Percentiles rank a stretch among this genome's conserved stretches.
phyloP scores from a whole-genome alignment of 2,888 invertebrate species.

The Baccha elongata region DNA sequence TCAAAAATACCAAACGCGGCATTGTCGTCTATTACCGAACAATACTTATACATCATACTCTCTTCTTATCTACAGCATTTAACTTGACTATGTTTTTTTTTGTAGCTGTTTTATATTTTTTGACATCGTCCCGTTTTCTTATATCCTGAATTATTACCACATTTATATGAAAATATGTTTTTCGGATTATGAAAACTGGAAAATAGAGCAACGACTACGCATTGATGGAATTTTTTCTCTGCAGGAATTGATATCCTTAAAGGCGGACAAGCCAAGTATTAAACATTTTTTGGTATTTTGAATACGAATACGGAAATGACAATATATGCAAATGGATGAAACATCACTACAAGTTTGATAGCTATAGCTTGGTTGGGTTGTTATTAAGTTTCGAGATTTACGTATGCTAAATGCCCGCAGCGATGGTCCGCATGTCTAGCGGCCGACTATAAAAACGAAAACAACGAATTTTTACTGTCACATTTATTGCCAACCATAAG shows the following conservation, averaged over 20 bases:
- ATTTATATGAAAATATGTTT: slow-evolving; percentile 65
- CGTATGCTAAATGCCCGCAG: slow-evolving; percentile 46
- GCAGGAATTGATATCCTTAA: slow-evolving; percentile 59
- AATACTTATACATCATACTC: slow-evolving; percentile 13
- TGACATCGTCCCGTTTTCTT: slow-evolving; percentile 43
- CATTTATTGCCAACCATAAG: slow-evolving; percentile 57
- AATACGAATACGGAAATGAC: slow-evolving; percentile 61
- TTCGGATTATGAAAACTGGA: slow-evolving; percentile 64
- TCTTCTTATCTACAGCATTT: neutral
- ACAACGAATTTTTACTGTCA: slow-evolving; percentile 67
- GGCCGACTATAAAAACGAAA: slow-evolving; percentile 60
- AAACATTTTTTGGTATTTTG: slow-evolving; percentile 57
- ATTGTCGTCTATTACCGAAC: no score
- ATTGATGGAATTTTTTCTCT: slow-evolving; percentile 59
- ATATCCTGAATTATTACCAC: slow-evolving; percentile 57
- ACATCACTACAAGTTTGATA: slow-evolving; percentile 51
- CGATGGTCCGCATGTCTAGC: slow-evolving; percentile 52
- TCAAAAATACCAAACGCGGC: slow-evolving; percentile 37
- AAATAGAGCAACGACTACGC: slow-evolving; percentile 54
- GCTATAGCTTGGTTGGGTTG: slow-evolving; percentile 7
- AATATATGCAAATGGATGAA: slow-evolving; percentile 56
- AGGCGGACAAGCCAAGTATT: slow-evolving; percentile 45
- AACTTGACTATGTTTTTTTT: neutral
- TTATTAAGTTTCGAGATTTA: slow-evolving; percentile 34
- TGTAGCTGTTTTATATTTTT: slow-evolving; percentile 19